Evolutionary conservation across 2,888 invertebrate genomes (phyloP).

Genomic region (Druceiella hillmani): DNA sequence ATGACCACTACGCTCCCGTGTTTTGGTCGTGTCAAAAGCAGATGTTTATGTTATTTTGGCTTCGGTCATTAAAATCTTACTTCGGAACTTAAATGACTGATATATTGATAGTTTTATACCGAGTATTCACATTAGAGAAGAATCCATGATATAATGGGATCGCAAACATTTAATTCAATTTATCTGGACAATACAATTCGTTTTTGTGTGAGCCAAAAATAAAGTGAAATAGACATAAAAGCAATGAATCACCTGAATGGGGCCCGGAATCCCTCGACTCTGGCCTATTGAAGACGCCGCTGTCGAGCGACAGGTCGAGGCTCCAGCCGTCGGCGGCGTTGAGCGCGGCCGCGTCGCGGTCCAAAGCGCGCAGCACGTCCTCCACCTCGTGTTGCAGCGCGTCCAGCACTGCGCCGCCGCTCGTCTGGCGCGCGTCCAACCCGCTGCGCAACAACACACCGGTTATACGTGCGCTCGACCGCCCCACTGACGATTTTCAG

Average conservation of each 20-base stretch:
- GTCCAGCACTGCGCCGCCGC: constrained; percentile 40
- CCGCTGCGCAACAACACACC: constrained; percentile 42
- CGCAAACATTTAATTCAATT: no score
- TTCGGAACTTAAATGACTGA: no score
- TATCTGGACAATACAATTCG: no score
- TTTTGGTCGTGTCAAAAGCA: no score
- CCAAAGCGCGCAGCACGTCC: constrained; percentile 45
- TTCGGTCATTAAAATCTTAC: no score
- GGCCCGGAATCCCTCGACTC: constrained; percentile 50
- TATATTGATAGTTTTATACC: no score
- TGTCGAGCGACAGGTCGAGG: constrained; percentile 52
- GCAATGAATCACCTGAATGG: constrained; percentile 48
- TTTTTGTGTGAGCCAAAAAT: no score
- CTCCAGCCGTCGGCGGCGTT: constrained; percentile 48
- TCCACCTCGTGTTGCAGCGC: constrained; percentile 49
- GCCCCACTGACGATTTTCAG: constrained; percentile 2
- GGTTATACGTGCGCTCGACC: constrained; percentile 41
- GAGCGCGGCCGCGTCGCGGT: constrained; percentile 47
- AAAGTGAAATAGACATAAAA: no score
- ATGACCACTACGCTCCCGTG: no score
- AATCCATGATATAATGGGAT: no score
- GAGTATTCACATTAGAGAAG: no score
- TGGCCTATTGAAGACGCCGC: constrained; percentile 56
- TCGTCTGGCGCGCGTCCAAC: constrained; percentile 31
- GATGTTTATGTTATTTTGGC: no score